A percentile compares a stretch with the other conserved stretches of the same genome.
phyloP scores from a whole-genome alignment of 2,888 invertebrate genomes.

The Smittia aterrima region DNA sequence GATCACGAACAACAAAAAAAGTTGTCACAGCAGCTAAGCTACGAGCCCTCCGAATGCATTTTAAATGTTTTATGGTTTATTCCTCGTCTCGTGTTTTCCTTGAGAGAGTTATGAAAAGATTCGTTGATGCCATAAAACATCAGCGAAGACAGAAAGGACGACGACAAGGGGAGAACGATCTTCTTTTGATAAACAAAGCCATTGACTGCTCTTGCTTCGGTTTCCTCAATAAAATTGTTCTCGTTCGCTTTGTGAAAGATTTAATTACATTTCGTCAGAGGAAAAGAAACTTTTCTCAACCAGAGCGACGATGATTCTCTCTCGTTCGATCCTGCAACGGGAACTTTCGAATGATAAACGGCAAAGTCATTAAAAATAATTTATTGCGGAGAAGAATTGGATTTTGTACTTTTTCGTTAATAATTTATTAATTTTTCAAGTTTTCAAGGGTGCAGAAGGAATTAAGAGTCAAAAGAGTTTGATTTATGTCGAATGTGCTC shows the following conservation, averaged over 20 bases:
- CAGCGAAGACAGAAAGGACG: background rate
- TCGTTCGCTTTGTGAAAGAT: background rate
- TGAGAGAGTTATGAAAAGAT: background rate
- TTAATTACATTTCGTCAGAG: constrained; percentile 17
- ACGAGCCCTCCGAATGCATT: background rate
- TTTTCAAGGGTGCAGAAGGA: constrained; percentile 21
- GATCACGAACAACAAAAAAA: background rate
- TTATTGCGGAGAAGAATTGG: constrained; percentile 13
- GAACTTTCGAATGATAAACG: constrained; percentile 23
- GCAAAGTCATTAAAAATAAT: constrained; percentile 40
- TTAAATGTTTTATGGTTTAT: background rate
- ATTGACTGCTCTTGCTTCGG: too few relatives aligned
- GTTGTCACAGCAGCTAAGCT: background rate
- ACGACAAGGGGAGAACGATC: background rate
- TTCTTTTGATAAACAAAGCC: too few relatives aligned
- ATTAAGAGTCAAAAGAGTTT: constrained; percentile 23
- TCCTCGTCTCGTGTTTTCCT: background rate
- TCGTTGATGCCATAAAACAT: background rate
- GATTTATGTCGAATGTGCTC: background rate
- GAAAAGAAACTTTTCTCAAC: background rate
- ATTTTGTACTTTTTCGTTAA: constrained; percentile 23
- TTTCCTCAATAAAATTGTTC: background rate
- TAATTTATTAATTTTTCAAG: constrained; percentile 38
- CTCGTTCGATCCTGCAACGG: background rate
- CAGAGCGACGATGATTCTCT: background rate